These are phyloP conservation scores for Lasaia peninsularis DNA, from an alignment of 1,140 invertebrate genomes.

Conservation along the genomic window DNA sequence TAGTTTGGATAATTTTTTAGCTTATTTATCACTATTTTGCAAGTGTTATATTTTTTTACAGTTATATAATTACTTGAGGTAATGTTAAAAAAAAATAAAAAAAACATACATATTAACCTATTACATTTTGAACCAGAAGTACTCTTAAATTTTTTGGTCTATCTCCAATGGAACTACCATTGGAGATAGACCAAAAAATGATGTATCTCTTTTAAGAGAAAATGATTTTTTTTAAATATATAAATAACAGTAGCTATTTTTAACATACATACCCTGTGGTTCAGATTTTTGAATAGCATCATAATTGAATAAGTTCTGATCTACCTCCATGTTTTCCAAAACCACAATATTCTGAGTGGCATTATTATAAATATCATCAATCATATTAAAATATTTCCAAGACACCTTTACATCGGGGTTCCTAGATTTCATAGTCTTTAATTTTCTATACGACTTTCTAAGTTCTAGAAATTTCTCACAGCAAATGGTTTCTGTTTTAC, in stretches of 20 bases:
- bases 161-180: too few species aligned
- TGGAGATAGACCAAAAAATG: too few species aligned
- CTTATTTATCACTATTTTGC: too few species aligned
- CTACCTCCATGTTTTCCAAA: constrained; percentile 31
- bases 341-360: constrained; percentile 20
- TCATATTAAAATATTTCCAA: constrained; percentile 63
- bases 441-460: constrained; percentile 56
- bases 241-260: background rate
- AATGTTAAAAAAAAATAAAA: too few species aligned
- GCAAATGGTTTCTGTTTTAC: constrained; percentile 38
- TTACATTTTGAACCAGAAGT: too few species aligned
- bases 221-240: background rate
- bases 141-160: too few species aligned
- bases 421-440: constrained; percentile 54
- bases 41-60: too few species aligned
- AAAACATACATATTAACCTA: too few species aligned
- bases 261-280: constrained; percentile 41
- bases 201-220: too few species aligned
- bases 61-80: too few species aligned
- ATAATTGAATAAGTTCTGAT: constrained; percentile 6
- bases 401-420: constrained; percentile 55
- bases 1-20: too few species aligned
- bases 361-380: constrained; percentile 52
- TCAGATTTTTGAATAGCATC: constrained; percentile 29
- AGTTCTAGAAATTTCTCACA: constrained; percentile 61